A percentile compares a stretch with the other conserved stretches of the same genome.
Evolutionary conservation across 92 coral and sea anemone genomes (phyloP).

Genomic region (Phenganax stokvisi): DNA sequence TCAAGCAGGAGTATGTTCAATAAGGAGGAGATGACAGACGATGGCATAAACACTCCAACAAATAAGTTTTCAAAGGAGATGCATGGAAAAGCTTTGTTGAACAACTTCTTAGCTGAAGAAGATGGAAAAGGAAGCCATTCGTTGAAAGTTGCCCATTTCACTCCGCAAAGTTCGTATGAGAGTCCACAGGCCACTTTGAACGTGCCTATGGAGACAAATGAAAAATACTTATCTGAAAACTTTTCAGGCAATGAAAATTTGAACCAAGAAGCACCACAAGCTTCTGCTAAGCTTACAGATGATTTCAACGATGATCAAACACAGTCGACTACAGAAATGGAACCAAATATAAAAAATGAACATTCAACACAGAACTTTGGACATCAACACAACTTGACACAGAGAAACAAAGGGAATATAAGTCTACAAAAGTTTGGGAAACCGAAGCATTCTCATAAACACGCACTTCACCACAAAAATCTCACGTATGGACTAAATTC

Average conservation of each 20-base stretch:
- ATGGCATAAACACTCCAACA: neutral
- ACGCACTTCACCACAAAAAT: neutral
- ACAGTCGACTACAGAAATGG: neutral
- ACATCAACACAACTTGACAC: neutral
- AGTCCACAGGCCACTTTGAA: neutral
- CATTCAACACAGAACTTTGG: neutral
- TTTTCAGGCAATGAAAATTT: neutral
- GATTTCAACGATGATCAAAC: neutral
- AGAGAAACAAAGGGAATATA: neutral
- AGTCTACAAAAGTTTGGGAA: neutral
- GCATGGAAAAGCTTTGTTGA: conserved; percentile 31
- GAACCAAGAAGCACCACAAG: neutral
- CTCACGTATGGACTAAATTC: too few species aligned
- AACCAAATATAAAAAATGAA: neutral
- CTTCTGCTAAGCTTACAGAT: neutral
- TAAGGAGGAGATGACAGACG: neutral
- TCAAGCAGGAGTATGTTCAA: neutral
- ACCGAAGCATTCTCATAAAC: neutral
- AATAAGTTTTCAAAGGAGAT: neutral
- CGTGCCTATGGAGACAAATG: neutral
- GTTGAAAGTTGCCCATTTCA: neutral
- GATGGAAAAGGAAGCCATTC: neutral
- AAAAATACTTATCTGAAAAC: neutral
- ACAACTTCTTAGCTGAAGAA: conserved; percentile 25
- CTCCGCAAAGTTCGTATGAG: neutral